These are phyloP conservation scores for Lamproptera curius DNA, from an alignment of 2,888 invertebrate species.

Conservation along the genomic window DNA sequence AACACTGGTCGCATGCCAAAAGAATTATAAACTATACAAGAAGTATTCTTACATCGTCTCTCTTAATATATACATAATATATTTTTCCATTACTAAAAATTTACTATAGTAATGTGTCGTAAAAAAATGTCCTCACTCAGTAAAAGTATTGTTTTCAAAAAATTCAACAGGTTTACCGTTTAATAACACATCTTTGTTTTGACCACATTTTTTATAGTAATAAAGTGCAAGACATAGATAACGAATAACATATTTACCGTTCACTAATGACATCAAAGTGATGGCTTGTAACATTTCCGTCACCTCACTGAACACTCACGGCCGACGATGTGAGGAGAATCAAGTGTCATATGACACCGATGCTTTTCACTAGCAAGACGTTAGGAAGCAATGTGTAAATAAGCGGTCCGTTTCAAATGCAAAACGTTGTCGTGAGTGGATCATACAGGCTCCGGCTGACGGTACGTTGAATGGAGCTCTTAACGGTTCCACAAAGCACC, in stretches of 20 bases:
- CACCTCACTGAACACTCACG: slow-evolving; percentile 1
- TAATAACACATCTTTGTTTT: too few relatives aligned
- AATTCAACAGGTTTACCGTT: neutral
- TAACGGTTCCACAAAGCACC: slow-evolving; percentile 12
- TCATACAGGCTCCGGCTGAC: slow-evolving; percentile 7
- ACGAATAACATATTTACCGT: neutral
- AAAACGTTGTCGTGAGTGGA: slow-evolving; percentile 19
- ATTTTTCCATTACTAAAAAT: too few relatives aligned
- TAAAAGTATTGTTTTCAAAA: neutral
- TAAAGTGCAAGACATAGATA: neutral
- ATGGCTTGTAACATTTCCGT: neutral
- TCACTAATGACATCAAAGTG: neutral
- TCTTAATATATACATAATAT: too few relatives aligned
- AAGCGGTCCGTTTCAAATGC: slow-evolving; percentile 16
- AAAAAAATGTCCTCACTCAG: too few relatives aligned
- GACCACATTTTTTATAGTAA: neutral
- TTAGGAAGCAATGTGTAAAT: slow-evolving; percentile 17
- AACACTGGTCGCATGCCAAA: too few relatives aligned
- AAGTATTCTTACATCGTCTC: too few relatives aligned
- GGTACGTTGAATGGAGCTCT: slow-evolving; percentile 5
- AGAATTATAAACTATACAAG: too few relatives aligned
- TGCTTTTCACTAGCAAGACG: slow-evolving; percentile 1
- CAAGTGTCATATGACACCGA: slow-evolving; percentile 4
- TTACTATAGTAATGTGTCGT: too few relatives aligned
- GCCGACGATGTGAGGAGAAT: slow-evolving; percentile 7